phyloP scores from a whole-genome alignment of 1,140 invertebrate species.

The Drosophila willistoni region DNA sequence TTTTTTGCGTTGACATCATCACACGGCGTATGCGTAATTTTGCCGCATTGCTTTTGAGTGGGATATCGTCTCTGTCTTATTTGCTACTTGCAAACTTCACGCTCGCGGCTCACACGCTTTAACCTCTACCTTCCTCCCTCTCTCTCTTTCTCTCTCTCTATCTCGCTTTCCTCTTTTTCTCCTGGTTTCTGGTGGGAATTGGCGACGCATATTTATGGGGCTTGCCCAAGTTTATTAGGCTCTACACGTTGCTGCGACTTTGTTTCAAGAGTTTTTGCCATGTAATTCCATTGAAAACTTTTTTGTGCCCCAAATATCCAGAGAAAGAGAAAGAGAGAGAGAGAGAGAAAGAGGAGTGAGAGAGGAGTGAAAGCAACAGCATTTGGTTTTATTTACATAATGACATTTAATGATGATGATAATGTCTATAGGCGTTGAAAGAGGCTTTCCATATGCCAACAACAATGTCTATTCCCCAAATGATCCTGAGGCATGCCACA shows the following conservation, averaged over 20 bases:
- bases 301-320: constrained; percentile 34
- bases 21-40: constrained; percentile 73
- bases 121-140: not conserved
- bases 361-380: constrained; percentile 27
- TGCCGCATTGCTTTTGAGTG: constrained; percentile 39
- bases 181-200: constrained; percentile 48
- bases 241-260: constrained; percentile 43
- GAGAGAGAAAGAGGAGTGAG: not conserved
- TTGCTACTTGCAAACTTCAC: constrained; percentile 49
- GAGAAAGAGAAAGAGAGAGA: constrained; percentile 12
- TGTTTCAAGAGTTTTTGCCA: constrained; percentile 26
- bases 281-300: constrained; percentile 58
- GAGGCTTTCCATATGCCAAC: constrained; percentile 5
- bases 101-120: constrained; percentile 53
- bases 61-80: constrained; percentile 20
- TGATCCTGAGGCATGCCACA: constrained; percentile 5
- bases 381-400: constrained; percentile 71
- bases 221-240: constrained; percentile 67
- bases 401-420: constrained; percentile 77
- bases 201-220: constrained; percentile 72
- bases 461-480: constrained; percentile 1
- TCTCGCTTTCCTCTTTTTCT: constrained; percentile 23
- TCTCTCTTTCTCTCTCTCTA: not conserved
- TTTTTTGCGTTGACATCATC: constrained; percentile 15
- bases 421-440: constrained; percentile 41